Evolutionary conservation across 2,113 vertebrate species (phyloP).

Genomic region (Carlito syrichta): DNA sequence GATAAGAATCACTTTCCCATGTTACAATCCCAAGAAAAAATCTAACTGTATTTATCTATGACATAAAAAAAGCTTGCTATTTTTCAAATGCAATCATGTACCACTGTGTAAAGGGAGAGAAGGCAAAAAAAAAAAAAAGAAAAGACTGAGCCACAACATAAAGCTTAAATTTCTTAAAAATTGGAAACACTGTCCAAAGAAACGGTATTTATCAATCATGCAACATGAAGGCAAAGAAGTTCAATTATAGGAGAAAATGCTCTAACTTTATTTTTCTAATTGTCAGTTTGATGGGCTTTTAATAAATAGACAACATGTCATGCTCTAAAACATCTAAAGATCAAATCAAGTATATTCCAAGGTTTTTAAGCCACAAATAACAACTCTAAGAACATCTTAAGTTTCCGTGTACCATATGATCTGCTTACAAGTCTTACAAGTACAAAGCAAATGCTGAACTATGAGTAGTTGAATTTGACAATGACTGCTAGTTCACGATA

Average conservation of each 20-base stretch:
- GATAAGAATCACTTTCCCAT: not conserved
- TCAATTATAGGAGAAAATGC: not conserved
- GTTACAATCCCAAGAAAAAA: not conserved
- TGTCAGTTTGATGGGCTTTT: not conserved
- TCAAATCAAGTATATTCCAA: not conserved
- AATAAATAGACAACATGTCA: not conserved
- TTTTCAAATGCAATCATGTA: conserved; percentile 40
- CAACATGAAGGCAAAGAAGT: not conserved
- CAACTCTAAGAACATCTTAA: not conserved
- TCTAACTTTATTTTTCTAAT: conserved; percentile 8
- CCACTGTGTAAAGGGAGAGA: not conserved
- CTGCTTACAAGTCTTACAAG: not conserved
- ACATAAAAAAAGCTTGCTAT: conserved; percentile 29
- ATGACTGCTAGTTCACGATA: not conserved
- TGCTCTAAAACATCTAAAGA: not conserved
- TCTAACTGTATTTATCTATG: conserved; percentile 1
- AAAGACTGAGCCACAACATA: not conserved
- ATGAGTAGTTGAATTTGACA: not conserved
- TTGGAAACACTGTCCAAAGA: not conserved
- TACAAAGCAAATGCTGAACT: not conserved
- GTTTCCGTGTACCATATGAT: not conserved
- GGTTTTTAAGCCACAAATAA: conserved; percentile 7
- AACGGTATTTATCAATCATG: not conserved
- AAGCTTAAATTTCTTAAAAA: not conserved
- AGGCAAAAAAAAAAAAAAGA: not conserved